Evolutionary conservation across 2,888 invertebrate species (phyloP), one percentile per base, ranked within the genome.

Genomic region (Drosophila maculinotata): DNA sequence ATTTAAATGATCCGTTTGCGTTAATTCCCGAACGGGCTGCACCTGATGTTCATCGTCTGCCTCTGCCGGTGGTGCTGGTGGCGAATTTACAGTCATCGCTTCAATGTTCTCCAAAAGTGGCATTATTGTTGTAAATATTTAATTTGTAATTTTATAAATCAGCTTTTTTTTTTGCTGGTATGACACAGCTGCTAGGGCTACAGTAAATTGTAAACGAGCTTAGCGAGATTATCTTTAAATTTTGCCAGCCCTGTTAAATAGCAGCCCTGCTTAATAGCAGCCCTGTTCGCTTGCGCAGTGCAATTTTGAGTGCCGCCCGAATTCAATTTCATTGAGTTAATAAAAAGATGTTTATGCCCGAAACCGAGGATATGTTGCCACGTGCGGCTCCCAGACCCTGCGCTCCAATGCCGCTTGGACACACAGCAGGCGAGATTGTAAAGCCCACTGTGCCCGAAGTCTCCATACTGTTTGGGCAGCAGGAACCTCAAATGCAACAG

Each of bases 301-400:
- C 28, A 39, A 44, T 30, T 30, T 36, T 26, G 6, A 28, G 33
- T 49, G 53, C 64, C 81, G 87, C 85, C 36, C 33, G 33, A 71
- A 67, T 82, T 87, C 38, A 82, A 82, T 56, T 81, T 72, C 28
- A 48, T 17, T 30, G n/a, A n/a, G n/a, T n/a, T n/a, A n/a, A n/a
- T n/a, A n/a, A n/a, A n/a, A 65, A 59, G 47, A 90, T 90, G 90
- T 90, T 85, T 69, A 78, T 76, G 63, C 77, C 83, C 1, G 90
- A 90, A 72, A 90, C 89, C 0, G 90, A 91, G 54, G 90, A 90
- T 45, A 87, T 91, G 83, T 20, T 91, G 54, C 90, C 90, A 0
- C 78, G 91, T 4, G 70, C 81, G 33, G 91, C 91, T 2, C 91
- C 91, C 2, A 88, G 76, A 12, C 91, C 90, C 0, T 72, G 82